Percentiles rank a stretch among this genome's conserved stretches.
These are phyloP conservation scores for Petromus typicus DNA, from an alignment of 2,113 vertebrate genomes.

Conservation along the genomic window DNA sequence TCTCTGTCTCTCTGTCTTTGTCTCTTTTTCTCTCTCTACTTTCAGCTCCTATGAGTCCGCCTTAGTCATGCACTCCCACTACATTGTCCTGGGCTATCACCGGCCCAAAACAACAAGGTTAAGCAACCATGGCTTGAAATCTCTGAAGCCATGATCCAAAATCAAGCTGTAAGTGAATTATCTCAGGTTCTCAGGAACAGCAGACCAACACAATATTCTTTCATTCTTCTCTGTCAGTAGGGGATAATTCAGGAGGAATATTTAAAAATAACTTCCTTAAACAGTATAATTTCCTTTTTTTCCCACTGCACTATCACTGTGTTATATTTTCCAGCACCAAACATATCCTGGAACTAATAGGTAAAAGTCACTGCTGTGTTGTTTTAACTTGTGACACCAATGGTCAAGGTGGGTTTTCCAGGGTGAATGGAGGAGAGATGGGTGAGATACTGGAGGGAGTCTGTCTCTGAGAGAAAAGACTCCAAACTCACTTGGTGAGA, in stretches of 20 bases:
- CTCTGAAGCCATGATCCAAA: background rate
- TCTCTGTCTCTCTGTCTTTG: background rate
- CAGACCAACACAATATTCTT: background rate
- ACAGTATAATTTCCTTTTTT: background rate
- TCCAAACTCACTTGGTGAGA: conserved; percentile 17
- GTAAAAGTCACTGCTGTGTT: background rate
- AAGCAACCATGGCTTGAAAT: background rate
- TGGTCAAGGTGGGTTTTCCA: background rate
- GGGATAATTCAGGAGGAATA: background rate
- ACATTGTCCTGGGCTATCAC: too few species aligned
- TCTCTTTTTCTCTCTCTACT: background rate
- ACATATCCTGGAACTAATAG: background rate
- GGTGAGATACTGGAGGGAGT: background rate
- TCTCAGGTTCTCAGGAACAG: background rate
- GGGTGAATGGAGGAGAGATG: background rate
- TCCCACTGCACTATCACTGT: background rate
- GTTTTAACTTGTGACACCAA: background rate
- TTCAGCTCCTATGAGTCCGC: background rate
- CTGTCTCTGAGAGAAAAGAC: background rate
- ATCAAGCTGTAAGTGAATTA: background rate
- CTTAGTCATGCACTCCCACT: background rate
- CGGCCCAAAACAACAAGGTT: background rate
- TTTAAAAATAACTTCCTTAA: conserved; percentile 2
- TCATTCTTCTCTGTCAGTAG: background rate
- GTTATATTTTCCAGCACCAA: background rate